Evolutionary conservation across 2,797 vertebrate species (phyloP).

Genomic region (Lacerta agilis): DNA sequence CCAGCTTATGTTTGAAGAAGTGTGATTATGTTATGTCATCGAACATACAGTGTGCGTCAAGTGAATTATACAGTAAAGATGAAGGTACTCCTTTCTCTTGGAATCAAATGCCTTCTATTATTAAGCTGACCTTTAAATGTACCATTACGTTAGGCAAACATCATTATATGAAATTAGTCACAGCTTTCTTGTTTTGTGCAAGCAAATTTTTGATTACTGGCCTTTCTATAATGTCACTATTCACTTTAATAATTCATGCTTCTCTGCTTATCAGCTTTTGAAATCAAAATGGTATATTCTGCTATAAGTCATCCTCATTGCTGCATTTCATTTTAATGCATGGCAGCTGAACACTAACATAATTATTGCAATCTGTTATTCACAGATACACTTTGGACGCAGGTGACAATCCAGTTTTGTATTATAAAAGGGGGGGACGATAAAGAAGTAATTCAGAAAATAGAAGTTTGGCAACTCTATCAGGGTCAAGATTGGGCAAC

Average conservation of each 20-base stretch:
- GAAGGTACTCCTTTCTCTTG: conserved; percentile 36
- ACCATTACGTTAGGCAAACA: conserved; percentile 66
- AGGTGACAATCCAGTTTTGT: conserved; percentile 63
- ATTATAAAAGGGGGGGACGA: neutral
- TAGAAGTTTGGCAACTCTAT: conserved; percentile 46
- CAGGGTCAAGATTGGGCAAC: neutral
- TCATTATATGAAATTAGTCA: conserved; percentile 71
- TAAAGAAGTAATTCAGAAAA: conserved; percentile 51
- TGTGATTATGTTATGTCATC: neutral
- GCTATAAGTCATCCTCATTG: conserved; percentile 67
- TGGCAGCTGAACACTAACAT: conserved; percentile 59
- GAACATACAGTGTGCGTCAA: neutral
- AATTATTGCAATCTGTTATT: conserved; percentile 77
- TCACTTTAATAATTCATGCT: conserved; percentile 73
- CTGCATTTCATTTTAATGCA: conserved; percentile 72
- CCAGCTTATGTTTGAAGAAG: neutral
- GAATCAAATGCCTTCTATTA: conserved; percentile 56
- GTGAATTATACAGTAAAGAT: conserved; percentile 45
- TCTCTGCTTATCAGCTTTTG: conserved; percentile 69
- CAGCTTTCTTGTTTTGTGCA: conserved; percentile 64
- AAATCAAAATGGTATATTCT: conserved; percentile 63
- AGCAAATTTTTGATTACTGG: conserved; percentile 65
- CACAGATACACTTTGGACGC: conserved; percentile 64
- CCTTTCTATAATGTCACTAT: conserved; percentile 49
- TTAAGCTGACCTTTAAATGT: conserved; percentile 69